Base-by-base conservation (phyloP, 2,113 vertebrate species). In the Hystrix brachyura region DNA sequence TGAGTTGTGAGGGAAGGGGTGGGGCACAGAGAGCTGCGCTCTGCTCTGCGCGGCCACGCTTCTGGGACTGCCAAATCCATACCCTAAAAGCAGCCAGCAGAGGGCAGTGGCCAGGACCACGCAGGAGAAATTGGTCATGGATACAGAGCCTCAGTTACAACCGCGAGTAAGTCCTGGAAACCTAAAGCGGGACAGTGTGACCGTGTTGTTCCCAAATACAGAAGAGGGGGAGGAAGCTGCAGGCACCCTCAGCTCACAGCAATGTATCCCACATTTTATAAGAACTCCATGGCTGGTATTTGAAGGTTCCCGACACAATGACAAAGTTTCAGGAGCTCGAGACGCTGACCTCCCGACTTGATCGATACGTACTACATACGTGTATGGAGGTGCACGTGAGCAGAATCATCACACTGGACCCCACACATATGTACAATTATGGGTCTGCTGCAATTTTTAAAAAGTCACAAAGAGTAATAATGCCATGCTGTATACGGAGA, bases 321-420 rank as follows among this genome's bases (percentile, higher is more conserved):
- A 7, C 1, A 38, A 38, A 38, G 8, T 7, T 10, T 19, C 17
- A 9, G 3, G n/a, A 1, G n/a, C 69, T 38, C 17, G 2, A 10
- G 18, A 38, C n/a, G 2, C n/a, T 21, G n/a, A n/a, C 3, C 69
- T 38, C 67, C 69, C 1, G 7, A 6, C 67, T 7, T 7, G 17
- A 19, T n/a, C 3, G 3, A 38, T 11, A 19, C 69, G 2, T n/a
- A 43, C 38, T 3, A 9, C 71, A 19, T 5, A 1, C 38, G 12
- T 4, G 11, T 11, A 25, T 4, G 11, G 71, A 43, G 4, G 21
- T 46, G 38, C 27, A 21, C 38, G 23, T 14, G 46, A 15, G 6
- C 2, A 1, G 43, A 5, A 15, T 12, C 25, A 29, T 27, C 25
- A 27, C 21, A 15, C 72, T 15, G 43, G 11, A 4, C 43, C 43